Evolutionary conservation across 1,140 invertebrate genomes (phyloP).

Genomic region (Ephestia elutella): DNA sequence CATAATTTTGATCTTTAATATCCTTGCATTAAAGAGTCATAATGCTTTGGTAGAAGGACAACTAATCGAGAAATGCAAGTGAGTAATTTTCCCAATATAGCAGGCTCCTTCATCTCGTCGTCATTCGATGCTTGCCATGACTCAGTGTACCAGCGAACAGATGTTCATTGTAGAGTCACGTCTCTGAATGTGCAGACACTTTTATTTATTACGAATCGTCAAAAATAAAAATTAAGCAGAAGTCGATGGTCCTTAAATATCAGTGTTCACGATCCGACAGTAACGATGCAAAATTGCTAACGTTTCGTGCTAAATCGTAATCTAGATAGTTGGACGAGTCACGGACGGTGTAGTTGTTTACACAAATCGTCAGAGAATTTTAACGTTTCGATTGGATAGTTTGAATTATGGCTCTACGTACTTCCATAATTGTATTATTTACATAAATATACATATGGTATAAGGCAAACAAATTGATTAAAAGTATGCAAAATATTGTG

Average conservation of each 20-base stretch:
- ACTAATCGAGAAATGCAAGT: constrained; percentile 22
- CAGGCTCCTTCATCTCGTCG: constrained; percentile 27
- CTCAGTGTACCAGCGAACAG: constrained; percentile 23
- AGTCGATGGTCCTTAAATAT: no score
- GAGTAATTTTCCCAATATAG: constrained; percentile 61
- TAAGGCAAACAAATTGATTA: no score
- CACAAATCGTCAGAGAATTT: not conserved
- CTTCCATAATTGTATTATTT: not conserved
- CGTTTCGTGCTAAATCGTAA: constrained; percentile 1
- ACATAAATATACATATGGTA: no score
- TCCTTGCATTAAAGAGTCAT: not conserved
- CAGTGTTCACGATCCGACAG: not conserved
- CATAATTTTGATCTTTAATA: not conserved
- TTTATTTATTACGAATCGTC: not conserved
- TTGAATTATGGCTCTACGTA: not conserved
- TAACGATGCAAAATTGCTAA: not conserved
- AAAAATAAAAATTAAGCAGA: not conserved
- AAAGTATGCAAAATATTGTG: no score
- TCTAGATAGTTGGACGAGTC: not conserved
- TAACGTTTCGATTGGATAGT: not conserved
- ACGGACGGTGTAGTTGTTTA: not conserved
- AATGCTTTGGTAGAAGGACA: not conserved
- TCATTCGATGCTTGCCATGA: constrained; percentile 28
- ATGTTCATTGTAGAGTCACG: constrained; percentile 13
- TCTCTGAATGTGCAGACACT: constrained; percentile 8